phyloP scores from a whole-genome alignment of 2,888 invertebrate genomes.

The Plagiodera versicolora region DNA sequence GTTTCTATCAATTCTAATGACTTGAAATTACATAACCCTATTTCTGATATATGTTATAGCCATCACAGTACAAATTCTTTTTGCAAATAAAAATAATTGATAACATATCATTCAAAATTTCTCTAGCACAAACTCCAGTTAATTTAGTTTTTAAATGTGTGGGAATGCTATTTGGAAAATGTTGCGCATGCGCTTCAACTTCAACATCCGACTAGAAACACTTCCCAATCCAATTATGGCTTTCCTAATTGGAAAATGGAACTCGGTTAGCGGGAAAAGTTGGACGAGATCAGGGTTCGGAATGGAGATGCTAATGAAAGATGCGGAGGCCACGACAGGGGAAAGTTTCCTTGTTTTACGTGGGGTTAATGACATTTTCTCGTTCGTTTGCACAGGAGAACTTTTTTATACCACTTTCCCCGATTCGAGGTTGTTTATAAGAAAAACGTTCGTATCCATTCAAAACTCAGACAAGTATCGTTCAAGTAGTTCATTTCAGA shows the following conservation, averaged over 20 bases:
- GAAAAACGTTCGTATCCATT: too few relatives aligned
- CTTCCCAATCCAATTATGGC: slow-evolving; percentile 44
- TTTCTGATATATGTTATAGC: too few relatives aligned
- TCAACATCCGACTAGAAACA: slow-evolving; percentile 14
- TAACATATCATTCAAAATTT: too few relatives aligned
- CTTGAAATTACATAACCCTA: too few relatives aligned
- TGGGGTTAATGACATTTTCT: slow-evolving; percentile 35
- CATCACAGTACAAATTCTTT: too few relatives aligned
- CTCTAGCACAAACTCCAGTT: too few relatives aligned
- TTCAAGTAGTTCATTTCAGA: too few relatives aligned
- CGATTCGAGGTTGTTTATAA: too few relatives aligned
- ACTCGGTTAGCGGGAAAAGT: slow-evolving; percentile 53
- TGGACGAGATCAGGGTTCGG: slow-evolving; percentile 53
- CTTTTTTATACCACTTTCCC: slow-evolving; percentile 1
- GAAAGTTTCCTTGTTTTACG: slow-evolving; percentile 38
- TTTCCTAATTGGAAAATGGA: slow-evolving; percentile 48
- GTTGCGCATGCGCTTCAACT: background rate
- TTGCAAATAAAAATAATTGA: too few relatives aligned
- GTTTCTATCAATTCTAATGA: too few relatives aligned
- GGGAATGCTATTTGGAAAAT: background rate
- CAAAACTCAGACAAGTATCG: too few relatives aligned
- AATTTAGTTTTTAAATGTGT: background rate
- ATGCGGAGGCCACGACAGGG: slow-evolving; percentile 35
- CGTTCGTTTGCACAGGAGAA: slow-evolving; percentile 19
- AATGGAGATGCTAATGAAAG: slow-evolving; percentile 44